These are phyloP conservation scores for Drosophila testacea DNA, from an alignment of 2,888 invertebrate genomes.

Conservation along the genomic window DNA sequence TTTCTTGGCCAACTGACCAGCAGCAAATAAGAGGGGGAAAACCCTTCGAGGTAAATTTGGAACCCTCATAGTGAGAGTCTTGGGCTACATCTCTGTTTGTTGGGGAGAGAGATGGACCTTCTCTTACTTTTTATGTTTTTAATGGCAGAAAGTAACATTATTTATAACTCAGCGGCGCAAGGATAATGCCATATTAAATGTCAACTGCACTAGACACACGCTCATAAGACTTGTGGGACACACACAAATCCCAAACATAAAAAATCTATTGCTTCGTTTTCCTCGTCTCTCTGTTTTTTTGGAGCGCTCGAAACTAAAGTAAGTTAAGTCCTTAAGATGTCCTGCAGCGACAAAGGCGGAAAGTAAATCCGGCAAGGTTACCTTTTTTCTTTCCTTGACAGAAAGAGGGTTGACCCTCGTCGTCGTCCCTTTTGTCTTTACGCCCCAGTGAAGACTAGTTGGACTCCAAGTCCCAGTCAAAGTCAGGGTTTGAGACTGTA, in stretches of 20 bases:
- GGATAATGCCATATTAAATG: constrained; percentile 79
- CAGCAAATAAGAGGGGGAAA: constrained; percentile 32
- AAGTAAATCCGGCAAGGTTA: constrained; percentile 75
- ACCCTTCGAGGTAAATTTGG: constrained; percentile 21
- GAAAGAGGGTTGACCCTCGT: constrained; percentile 49
- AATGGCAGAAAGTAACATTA: constrained; percentile 71
- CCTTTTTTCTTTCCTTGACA: constrained; percentile 51
- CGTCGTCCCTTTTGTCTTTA: constrained; percentile 68
- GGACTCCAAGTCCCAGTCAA: constrained; percentile 7
- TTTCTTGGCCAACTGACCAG: constrained; percentile 33
- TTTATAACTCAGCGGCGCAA: constrained; percentile 77
- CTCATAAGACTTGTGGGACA: constrained; percentile 70
- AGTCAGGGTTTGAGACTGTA: background rate
- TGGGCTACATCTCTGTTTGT: constrained; percentile 35
- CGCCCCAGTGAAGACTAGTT: constrained; percentile 66
- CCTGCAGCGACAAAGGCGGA: constrained; percentile 66
- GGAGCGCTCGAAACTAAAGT: constrained; percentile 36
- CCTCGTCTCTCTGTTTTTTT: constrained; percentile 28
- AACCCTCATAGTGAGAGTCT: constrained; percentile 33
- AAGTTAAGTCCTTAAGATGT: constrained; percentile 76
- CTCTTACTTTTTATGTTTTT: constrained; percentile 68
- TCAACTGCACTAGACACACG: constrained; percentile 72
- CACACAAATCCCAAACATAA: constrained; percentile 79
- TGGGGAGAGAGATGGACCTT: constrained; percentile 5
- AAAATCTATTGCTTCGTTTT: constrained; percentile 71